Base-by-base conservation (phyloP, 53 echinoderm and acorn worm species). In the Temnopleurus reevesii region DNA sequence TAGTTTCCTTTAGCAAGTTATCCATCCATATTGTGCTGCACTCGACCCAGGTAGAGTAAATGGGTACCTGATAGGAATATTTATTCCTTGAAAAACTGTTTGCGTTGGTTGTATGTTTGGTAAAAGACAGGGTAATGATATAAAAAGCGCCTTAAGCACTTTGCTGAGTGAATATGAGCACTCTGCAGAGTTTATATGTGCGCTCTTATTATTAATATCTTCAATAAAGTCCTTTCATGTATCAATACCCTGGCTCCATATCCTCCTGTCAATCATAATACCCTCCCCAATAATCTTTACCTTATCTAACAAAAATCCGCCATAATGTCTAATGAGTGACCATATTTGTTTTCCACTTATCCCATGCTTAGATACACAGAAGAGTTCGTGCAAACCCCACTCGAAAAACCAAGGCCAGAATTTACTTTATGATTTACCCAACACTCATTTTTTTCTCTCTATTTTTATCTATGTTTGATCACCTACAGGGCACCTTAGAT, bases 331-430 rank as follows among this genome's bases (percentile, higher is more conserved):
- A 79, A 79, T 79, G 12, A 29, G 10, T 31, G 36, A 56, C 21
- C 23, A 2, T 85, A 45, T 85, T 85, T 85, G 85, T 59, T 59
- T 85, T 45, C 25, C 60, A 46, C 85, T 85, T 44, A 41, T 26
- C 49, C 85, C 29, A 59, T 34, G 60, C 60, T 19, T 49, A 83
- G 53, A 55, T 55, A 55, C 55, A 55, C 83, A 53, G 31, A 41
- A 28, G 60, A 59, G 60, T 60, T 85, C 85, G 85, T 85, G 85
- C 58, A 25, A 85, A 85, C 59, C 59, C 60, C 45, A 46, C 85
- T 85, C 24, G 44, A 85, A 55, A 29, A n/a, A 12, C 5, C 30
- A 17, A 35, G 21, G 33, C 30, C 31, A 83, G 18, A 55, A 83
- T 55, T 35, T 83, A 36, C 55, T 2, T 55, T 49, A 47, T 53